These are phyloP conservation scores for Drosophila willistoni DNA, from an alignment of 1,140 invertebrate species.

Conservation along the genomic window DNA sequence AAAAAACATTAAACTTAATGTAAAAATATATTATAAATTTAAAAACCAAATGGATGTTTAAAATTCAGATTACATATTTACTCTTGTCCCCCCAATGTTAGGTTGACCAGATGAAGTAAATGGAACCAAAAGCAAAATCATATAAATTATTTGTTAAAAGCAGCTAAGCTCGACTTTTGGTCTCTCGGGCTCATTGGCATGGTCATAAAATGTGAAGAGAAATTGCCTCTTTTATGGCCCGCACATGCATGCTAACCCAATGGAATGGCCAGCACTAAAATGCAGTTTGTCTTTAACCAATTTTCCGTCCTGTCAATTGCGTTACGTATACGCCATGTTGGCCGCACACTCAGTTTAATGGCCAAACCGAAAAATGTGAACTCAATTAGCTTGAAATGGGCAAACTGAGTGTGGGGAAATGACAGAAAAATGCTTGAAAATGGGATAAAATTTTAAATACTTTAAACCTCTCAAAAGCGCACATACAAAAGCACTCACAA, in stretches of 20 bases:
- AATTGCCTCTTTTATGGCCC: constrained; percentile 10
- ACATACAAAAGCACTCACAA: constrained; percentile 4
- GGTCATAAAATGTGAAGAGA: background rate
- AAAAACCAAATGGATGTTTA: too few species aligned
- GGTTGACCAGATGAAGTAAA: background rate
- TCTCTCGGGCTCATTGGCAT: background rate
- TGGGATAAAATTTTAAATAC: constrained; percentile 7
- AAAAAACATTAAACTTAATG: too few species aligned
- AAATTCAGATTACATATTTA: too few species aligned
- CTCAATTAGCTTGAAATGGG: constrained; percentile 3
- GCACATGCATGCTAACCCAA: constrained; percentile 9
- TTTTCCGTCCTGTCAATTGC: constrained; percentile 9
- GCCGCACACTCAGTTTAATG: constrained; percentile 8
- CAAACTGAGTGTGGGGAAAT: background rate
- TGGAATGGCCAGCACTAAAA: constrained; percentile 18
- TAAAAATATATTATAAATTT: too few species aligned
- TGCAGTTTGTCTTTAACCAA: constrained; percentile 13
- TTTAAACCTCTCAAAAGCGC: constrained; percentile 7
- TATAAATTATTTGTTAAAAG: constrained; percentile 8
- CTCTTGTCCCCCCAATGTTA: background rate
- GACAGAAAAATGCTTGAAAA: background rate
- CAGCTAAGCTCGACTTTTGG: constrained; percentile 3
- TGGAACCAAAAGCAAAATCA: background rate
- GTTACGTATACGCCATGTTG: constrained; percentile 28
- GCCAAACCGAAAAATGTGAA: constrained; percentile 11